These are phyloP conservation scores for Heliothis subflexa DNA, from an alignment of 1,140 invertebrate genomes.

Conservation along the genomic window DNA sequence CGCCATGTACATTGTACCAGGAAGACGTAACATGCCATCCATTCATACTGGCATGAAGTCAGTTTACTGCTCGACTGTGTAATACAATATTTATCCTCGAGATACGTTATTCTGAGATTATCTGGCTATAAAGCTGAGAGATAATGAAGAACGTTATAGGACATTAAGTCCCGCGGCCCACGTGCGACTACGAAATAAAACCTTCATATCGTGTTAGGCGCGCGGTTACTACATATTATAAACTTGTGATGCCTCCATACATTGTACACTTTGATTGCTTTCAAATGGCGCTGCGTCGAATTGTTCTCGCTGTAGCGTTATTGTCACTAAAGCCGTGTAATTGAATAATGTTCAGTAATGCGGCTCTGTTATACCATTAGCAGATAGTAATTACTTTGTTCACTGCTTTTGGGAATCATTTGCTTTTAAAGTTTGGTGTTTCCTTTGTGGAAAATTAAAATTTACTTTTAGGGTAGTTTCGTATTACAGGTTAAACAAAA, in stretches of 20 bases:
- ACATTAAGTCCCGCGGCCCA: background rate
- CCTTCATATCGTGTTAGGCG: background rate
- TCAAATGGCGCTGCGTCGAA: background rate
- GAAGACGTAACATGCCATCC: no score
- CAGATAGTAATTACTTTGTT: slow-evolving; percentile 1
- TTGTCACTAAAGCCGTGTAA: no score
- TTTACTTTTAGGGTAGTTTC: no score
- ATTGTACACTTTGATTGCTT: slow-evolving; percentile 8
- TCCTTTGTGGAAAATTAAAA: no score
- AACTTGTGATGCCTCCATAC: background rate
- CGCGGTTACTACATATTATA: background rate
- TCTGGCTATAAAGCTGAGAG: slow-evolving; percentile 11
- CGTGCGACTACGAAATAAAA: slow-evolving; percentile 2
- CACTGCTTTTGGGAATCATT: background rate
- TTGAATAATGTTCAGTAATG: slow-evolving; percentile 4
- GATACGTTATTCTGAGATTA: slow-evolving; percentile 2
- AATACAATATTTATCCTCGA: background rate
- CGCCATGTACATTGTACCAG: no score
- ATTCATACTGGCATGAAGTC: no score
- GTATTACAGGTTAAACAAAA: no score
- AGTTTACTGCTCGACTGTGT: no score
- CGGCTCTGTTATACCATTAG: background rate
- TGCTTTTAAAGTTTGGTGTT: background rate
- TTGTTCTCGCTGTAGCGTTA: background rate
- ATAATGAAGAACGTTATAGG: slow-evolving; percentile 16